A percentile compares a stretch with the other conserved stretches of the same genome.
Conservation (phyloP, 2,888 invertebrate species). For the Hypomecis punctinalis region DNA sequence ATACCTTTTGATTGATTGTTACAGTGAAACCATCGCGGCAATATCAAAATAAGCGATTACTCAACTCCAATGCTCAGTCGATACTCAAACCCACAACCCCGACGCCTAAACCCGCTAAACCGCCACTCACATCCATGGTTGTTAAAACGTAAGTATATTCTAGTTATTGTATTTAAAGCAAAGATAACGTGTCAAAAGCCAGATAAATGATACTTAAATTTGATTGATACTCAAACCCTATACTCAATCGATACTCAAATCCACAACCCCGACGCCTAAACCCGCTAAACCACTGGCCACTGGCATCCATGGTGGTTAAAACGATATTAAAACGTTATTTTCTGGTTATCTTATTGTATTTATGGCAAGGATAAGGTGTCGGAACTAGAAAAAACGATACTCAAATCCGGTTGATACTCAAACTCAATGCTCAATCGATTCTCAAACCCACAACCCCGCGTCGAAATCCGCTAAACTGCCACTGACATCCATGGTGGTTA, state of each 20-base stretch:
- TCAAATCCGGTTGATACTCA: too few species aligned
- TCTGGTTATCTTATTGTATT: too few species aligned
- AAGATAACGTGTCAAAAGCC: too few species aligned
- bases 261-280: not conserved
- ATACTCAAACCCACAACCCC: constrained; percentile 4
- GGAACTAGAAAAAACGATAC: too few species aligned
- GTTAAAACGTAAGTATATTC: not conserved
- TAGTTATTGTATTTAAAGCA: too few species aligned
- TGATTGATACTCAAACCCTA: too few species aligned
- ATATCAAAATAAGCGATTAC: constrained; percentile 12
- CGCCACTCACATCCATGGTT: not conserved
- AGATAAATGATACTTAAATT: too few species aligned
- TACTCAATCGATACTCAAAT: not conserved
- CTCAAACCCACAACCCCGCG: not conserved
- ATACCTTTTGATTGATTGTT: too few species aligned
- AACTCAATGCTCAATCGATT: too few species aligned
- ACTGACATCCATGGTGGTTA: not conserved
- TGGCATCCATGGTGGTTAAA: too few species aligned
- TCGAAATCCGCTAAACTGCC: not conserved
- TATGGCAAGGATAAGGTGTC: too few species aligned
- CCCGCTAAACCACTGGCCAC: not conserved
- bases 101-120: not conserved
- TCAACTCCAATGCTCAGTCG: constrained; percentile 1
- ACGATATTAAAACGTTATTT: too few species aligned
- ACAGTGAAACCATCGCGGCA: constrained; percentile 18